A percentile compares a stretch with the other conserved stretches of the same genome.
Conservation (phyloP, 2,888 invertebrate genomes). For the Platerodrilus igneus region DNA sequence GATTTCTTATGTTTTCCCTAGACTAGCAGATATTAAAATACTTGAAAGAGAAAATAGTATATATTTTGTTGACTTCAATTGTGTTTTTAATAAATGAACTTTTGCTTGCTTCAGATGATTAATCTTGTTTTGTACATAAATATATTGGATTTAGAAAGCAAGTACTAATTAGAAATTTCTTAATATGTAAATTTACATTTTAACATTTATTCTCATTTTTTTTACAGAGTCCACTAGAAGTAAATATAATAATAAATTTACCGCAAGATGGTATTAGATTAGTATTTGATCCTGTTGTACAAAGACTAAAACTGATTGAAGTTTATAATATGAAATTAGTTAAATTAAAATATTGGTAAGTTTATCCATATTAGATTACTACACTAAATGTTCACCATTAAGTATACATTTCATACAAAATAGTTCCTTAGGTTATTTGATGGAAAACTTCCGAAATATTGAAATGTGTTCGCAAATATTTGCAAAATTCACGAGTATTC, state of each 20-base stretch:
- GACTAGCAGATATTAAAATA: too few species aligned
- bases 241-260: constrained; percentile 94
- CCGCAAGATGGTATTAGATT: constrained; percentile 94
- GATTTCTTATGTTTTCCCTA: too few species aligned
- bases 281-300: constrained; percentile 92
- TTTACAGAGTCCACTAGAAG: constrained; percentile 86
- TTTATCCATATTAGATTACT: constrained; percentile 26
- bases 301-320: constrained; percentile 95
- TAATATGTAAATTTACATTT: not conserved
- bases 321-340: constrained; percentile 96
- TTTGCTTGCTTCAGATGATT: too few species aligned
- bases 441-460: too few species aligned
- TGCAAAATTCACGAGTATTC: too few species aligned
- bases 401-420: not conserved
- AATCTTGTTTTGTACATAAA: too few species aligned
- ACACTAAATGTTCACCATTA: not conserved
- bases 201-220: constrained; percentile 21
- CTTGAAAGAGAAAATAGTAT: too few species aligned
- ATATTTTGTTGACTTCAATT: too few species aligned
- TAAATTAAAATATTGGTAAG: constrained; percentile 93
- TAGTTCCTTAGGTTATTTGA: too few species aligned
- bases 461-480: too few species aligned
- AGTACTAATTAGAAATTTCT: constrained; percentile 1
- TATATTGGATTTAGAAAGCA: constrained; percentile 1
- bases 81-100: too few species aligned